Conservation (phyloP, 2,113 vertebrate species). For the Camelus dromedarius region DNA sequence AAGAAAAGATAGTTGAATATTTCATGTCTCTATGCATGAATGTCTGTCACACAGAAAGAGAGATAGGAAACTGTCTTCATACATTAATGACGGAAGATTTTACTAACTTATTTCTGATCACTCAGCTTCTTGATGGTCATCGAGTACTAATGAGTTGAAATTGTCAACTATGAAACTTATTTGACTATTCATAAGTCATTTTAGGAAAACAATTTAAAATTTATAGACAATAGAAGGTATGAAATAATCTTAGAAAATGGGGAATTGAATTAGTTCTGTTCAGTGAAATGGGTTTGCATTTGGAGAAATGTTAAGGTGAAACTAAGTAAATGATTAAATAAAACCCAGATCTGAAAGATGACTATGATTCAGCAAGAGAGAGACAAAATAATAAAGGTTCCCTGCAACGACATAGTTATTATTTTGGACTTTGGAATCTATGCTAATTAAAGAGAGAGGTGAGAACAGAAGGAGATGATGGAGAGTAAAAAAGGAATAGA, state of each 20-base stretch:
- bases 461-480: background rate
- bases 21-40: background rate
- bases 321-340: background rate
- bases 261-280: background rate
- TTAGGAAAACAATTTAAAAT: background rate
- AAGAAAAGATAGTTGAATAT: background rate
- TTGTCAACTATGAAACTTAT: background rate
- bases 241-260: background rate
- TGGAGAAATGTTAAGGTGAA: background rate
- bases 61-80: background rate
- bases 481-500: background rate
- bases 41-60: background rate
- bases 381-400: background rate
- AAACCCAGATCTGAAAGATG: background rate
- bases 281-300: background rate
- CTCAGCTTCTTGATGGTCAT: background rate
- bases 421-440: background rate
- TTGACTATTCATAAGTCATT: background rate
- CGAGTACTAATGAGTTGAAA: background rate
- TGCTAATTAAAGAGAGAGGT: background rate
- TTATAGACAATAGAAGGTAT: background rate
- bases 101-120: background rate
- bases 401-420: background rate
- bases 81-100: background rate
- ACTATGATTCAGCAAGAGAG: background rate